Base-by-base conservation (phyloP, 2,888 invertebrate genomes). In the Ariolimax columbianus region DNA sequence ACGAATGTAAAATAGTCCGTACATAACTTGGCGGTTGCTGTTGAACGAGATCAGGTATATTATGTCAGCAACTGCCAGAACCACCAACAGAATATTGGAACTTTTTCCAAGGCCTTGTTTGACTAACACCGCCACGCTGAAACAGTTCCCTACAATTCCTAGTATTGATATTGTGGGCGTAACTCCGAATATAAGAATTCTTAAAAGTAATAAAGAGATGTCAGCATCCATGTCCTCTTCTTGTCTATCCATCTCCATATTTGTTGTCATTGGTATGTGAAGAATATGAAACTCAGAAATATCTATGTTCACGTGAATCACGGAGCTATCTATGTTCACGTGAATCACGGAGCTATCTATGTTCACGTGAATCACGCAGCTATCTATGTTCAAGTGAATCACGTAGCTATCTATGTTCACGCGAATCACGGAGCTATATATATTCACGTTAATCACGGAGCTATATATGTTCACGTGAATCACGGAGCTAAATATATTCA, bases 121-220 rank as follows among this genome's bases (percentile, higher is more conserved):
- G 3, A 26, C 17, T 23, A 82, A 19, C 0, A 82, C 38, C 14
- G 38, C 14, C 9, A 82, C 38, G 55, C 82, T 72, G 33, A 73
- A 38, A n/a, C 30, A 72, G 82, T 82, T 82, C 26, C 72, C 82
- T 23, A 82, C 55, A 3, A 82, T 40, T 14, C 73, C 82, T 4
- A 82, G 36, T 1, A 38, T 59, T 19, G 43, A 40, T 9, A 70
- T 51, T 3, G 23, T 47, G 23, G 70, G 81, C 0, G 80, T 80
- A 30, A 80, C 47, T 14, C 38, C 80, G 19, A 51, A 68, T 43
- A 80, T 68, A 11, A 80, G 80, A 26, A 80, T 68, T 47, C 17
- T 80, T 33, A 68, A 47, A 30, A 77, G 17, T 0, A 17, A 30
- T 23, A 51, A 19, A 19, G 33, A 43, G n/a, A 23, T 43, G 23